Base-by-base conservation (phyloP, 2,888 invertebrate genomes). In the Noctua janthina region DNA sequence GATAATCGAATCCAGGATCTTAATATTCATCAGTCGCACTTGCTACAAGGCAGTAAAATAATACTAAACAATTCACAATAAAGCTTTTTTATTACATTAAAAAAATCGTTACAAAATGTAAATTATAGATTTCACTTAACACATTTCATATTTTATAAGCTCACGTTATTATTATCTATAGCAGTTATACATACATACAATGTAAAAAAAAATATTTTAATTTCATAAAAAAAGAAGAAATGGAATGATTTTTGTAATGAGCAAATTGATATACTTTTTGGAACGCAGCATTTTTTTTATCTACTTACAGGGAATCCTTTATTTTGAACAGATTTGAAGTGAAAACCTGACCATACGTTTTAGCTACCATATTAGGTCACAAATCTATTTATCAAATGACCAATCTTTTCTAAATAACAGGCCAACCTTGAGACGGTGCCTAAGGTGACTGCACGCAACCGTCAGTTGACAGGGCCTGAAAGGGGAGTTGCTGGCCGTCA, bases 1-100 rank as follows among this genome's bases (percentile, higher is more conserved):
- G 35, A 10, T 8, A 20, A 64, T 35, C 8, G 4, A 35, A 35
- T 64, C 10, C 20, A 35, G 20, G 17, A 35, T 1, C 64, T 10
- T 3, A 20, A 35, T 64, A 5, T 11, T 20, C 20, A 66, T 66
- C 20, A 66, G 39, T 20, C 11, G 7, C 5, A 5, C 8, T 64
- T 35, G 15, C 29, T 29, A 11, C 29, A 64, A 64, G 20, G 5
- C 39, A 66, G 39, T 20, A 59, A 74, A 74, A 74, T 39, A 43
- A 74, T 13, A 75, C 51, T 1, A 51, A 39, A 49, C 1, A 43
- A n/a, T 7, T 74, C 35, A 84, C 77, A 84, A 88, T 84, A 89
- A 91, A 88, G 85, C 88, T 84, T 88, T 29, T 83, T 83, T 87
- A 91, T 84, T 90, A 85, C 69, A 88, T 78, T 79, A 84, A 88